Evolutionary conservation across 1,140 invertebrate genomes (phyloP), one percentile per base, ranked within the genome.

Genomic region (Leptopilina clavipes): DNA sequence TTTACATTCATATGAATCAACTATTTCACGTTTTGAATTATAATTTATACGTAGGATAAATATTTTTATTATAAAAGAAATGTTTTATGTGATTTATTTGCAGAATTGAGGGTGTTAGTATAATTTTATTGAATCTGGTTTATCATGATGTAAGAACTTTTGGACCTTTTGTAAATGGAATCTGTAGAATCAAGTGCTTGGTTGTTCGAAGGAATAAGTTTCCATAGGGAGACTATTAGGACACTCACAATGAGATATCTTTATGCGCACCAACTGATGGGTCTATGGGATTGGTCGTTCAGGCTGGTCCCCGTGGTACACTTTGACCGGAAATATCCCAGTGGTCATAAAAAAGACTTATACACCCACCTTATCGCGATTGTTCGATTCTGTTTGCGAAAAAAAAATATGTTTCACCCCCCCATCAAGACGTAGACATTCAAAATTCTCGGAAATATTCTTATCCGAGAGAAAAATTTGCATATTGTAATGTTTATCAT

Each of bases 331-430:
- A 88, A 86, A 86, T 84, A 82, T 79, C 76, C 81, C 76, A 78
- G 79, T 72, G 70, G 70, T 81, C 83, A 82, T 88, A 89, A 89
- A 89, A 88, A 84, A 84, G 81, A 85, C 81, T 84, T 85, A 85
- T 84, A 18, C 18, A 82, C 25, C n/a, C 25, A 31, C 79, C 79
- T 79, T 76, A 82, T 83, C 82, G 73, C 79, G 80, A 87, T 82
- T 82, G 82, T 85, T 82, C 77, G 74, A 54, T 71, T 73, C 72
- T 78, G 79, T 73, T 65, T 14, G 12, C n/a, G 5, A 31, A 31
- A 31, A 31, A 31, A 31, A 31, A 31, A 31, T 2, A 31, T 31
- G 25, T 31, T 31, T 5, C 5, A 31, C 5, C 5, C 5, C 5
- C 25, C 25, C 5, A 31, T 31, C 25, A 31, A 31, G 25, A 31